Evolutionary conservation across 2,113 vertebrate species (phyloP).

Genomic region (Parotia lawesii): DNA sequence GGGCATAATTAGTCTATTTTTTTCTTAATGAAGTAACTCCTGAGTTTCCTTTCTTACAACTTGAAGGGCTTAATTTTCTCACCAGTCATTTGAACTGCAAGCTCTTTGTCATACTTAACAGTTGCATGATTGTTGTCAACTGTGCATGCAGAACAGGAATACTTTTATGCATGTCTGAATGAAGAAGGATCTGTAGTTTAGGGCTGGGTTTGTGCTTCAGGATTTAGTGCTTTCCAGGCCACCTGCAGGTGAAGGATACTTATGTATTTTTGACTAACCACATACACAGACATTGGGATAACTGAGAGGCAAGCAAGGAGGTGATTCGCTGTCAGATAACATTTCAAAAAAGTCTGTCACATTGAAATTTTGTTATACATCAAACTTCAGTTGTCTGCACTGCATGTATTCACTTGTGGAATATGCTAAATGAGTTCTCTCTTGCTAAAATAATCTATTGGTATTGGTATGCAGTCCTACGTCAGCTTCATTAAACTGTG

Average conservation of each 20-base stretch:
- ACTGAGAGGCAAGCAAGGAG: neutral
- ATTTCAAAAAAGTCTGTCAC: neutral
- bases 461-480: neutral
- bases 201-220: neutral
- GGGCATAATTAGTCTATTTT: neutral
- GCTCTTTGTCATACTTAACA: neutral
- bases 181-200: neutral
- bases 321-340: neutral
- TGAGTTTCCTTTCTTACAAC: neutral
- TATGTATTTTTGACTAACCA: neutral
- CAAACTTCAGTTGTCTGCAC: neutral
- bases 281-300: neutral
- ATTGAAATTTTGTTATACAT: neutral
- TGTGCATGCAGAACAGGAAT: neutral
- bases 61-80: neutral
- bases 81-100: neutral
- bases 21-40: neutral
- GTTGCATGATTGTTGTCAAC: neutral
- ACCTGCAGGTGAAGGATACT: neutral
- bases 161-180: neutral
- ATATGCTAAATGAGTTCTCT: neutral
- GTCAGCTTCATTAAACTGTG: neutral
- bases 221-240: neutral
- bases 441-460: neutral
- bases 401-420: neutral